Conservation (phyloP, 2,888 invertebrate genomes). For the Dugesia japonica region DNA sequence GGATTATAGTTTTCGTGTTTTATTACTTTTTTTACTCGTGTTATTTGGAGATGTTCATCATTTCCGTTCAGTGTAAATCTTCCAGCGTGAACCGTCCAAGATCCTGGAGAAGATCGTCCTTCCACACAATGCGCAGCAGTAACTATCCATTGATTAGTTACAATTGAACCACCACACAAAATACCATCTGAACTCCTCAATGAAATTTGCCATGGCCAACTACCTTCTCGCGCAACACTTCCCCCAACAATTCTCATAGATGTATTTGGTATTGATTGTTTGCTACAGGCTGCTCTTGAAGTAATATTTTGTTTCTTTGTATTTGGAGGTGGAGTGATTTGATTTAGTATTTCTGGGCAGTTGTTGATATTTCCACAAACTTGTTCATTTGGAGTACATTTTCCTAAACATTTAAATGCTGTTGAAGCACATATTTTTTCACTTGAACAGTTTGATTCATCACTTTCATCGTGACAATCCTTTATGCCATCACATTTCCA, state of each 20-base stretch:
- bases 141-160: neutral
- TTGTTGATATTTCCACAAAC: neutral
- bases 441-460: neutral
- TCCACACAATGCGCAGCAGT: neutral
- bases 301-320: neutral
- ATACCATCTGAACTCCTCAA: neutral
- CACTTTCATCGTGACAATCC: neutral
- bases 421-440: neutral
- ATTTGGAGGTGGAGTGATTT: neutral
- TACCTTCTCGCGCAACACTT: neutral
- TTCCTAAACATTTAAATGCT: neutral
- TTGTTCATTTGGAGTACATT: neutral
- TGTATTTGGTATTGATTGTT: neutral
- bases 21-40: neutral
- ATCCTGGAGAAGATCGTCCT: neutral
- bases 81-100: neutral
- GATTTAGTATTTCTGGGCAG: neutral
- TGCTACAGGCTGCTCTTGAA: neutral
- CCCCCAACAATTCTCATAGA: neutral
- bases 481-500: conserved; percentile 2
- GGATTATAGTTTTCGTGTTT: neutral
- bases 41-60: neutral
- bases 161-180: neutral
- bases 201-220: conserved; percentile 7
- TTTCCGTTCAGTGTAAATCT: neutral